Evolutionary conservation across 2,113 vertebrate species (phyloP).

Genomic region (Kobus ellipsiprymnus): DNA sequence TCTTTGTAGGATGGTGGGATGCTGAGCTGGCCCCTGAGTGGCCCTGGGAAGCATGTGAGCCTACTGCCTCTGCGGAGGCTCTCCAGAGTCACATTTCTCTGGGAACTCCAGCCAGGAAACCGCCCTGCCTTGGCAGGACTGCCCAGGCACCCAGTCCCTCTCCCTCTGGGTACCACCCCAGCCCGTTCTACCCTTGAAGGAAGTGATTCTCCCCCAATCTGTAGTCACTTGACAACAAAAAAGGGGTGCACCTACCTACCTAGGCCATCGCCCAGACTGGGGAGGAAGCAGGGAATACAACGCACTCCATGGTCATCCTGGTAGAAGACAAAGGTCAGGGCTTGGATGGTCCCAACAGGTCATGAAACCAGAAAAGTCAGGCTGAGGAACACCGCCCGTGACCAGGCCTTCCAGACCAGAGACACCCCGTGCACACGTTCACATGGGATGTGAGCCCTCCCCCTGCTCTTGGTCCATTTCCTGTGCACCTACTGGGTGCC

Average conservation of each 20-base stretch:
- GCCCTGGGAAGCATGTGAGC: not conserved
- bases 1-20: fast-evolving
- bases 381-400: not conserved
- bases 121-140: fast-evolving
- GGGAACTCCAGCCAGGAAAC: not conserved
- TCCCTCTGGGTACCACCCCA: not conserved
- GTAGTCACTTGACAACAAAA: not conserved
- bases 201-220: not conserved
- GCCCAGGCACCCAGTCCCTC: not conserved
- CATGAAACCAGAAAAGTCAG: not conserved
- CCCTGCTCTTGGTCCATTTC: not conserved
- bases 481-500: not conserved
- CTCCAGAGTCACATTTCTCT: not conserved
- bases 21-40: fast-evolving
- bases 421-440: fast-evolving
- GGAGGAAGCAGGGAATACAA: not conserved
- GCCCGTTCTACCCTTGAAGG: not conserved
- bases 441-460: fast-evolving
- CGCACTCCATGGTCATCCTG: fast-evolving
- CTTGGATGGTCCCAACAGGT: not conserved
- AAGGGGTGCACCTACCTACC: not conserved
- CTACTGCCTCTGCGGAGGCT: not conserved
- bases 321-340: not conserved
- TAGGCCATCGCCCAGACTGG: fast-evolving
- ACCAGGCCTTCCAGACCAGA: fast-evolving